These are phyloP conservation scores for Phalacrocorax brasilianus DNA, from an alignment of 2,113 vertebrate species.

Conservation along the genomic window DNA sequence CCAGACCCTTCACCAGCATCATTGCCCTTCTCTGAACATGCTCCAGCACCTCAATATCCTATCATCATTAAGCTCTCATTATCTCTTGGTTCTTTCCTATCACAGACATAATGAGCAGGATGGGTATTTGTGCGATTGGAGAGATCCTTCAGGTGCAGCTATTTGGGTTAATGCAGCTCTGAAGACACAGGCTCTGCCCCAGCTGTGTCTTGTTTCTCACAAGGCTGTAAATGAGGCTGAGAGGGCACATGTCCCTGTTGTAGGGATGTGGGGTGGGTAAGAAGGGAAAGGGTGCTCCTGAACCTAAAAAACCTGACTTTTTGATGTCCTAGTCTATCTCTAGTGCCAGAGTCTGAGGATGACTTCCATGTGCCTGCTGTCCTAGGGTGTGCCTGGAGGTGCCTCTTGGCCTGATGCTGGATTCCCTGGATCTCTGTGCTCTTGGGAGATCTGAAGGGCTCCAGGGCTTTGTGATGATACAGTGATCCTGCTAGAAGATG, in stretches of 20 bases:
- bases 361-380: background rate
- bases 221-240: background rate
- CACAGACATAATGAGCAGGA: rapidly evolving
- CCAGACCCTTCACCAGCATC: too few relatives aligned
- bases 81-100: background rate
- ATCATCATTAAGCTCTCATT: rapidly evolving
- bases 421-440: background rate
- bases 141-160: background rate
- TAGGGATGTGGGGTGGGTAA: background rate
- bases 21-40: too few relatives aligned
- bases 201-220: background rate
- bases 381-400: background rate
- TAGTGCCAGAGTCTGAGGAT: background rate
- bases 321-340: rapidly evolving
- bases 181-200: background rate
- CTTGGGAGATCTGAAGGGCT: background rate
- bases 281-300: rapidly evolving
- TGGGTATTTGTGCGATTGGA: background rate
- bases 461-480: background rate
- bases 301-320: rapidly evolving
- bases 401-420: rapidly evolving
- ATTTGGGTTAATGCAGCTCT: background rate
- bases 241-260: rapidly evolving
- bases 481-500: background rate
- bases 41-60: too few relatives aligned